A percentile compares a stretch with the other conserved stretches of the same genome.
phyloP scores from a whole-genome alignment of 1,140 invertebrate genomes.

The Spodoptera frugiperda region DNA sequence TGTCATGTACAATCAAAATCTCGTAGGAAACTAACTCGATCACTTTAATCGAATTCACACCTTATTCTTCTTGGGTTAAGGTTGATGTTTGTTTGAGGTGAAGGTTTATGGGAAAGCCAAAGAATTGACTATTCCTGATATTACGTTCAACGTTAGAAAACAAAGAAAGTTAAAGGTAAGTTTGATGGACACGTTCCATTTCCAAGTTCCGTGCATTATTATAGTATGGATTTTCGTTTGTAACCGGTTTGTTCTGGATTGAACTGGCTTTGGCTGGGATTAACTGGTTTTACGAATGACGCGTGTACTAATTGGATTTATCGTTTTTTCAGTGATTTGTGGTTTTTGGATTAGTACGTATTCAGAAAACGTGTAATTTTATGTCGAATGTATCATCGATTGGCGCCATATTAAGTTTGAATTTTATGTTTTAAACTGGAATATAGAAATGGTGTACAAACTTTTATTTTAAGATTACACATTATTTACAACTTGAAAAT shows the following conservation, averaged over 20 bases:
- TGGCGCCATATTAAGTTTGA: too few relatives aligned
- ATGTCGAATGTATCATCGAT: too few relatives aligned
- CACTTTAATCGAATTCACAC: neutral
- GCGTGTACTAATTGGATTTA: neutral
- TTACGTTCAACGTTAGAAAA: slow-evolving; percentile 30
- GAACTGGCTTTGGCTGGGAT: neutral
- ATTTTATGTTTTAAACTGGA: too few relatives aligned
- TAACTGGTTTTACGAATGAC: neutral
- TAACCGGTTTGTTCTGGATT: slow-evolving; percentile 15
- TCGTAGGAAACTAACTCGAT: neutral
- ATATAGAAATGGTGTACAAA: too few relatives aligned
- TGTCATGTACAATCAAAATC: slow-evolving; percentile 53
- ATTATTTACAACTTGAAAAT: too few relatives aligned
- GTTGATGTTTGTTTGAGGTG: neutral
- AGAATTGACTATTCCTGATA: slow-evolving; percentile 28
- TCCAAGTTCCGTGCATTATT: slow-evolving; percentile 36
- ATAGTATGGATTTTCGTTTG: slow-evolving; percentile 19
- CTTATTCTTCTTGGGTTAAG: neutral
- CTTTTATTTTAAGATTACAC: too few relatives aligned
- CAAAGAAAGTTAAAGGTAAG: slow-evolving; percentile 43
- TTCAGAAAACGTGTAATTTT: too few relatives aligned
- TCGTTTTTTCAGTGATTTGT: neutral
- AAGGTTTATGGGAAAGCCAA: neutral
- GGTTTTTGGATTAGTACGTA: too few relatives aligned
- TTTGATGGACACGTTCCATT: slow-evolving; percentile 44